Percentiles rank a stretch among this genome's conserved stretches.
These are phyloP conservation scores for Portunus trituberculatus DNA, from an alignment of 1,140 invertebrate genomes.

Conservation along the genomic window DNA sequence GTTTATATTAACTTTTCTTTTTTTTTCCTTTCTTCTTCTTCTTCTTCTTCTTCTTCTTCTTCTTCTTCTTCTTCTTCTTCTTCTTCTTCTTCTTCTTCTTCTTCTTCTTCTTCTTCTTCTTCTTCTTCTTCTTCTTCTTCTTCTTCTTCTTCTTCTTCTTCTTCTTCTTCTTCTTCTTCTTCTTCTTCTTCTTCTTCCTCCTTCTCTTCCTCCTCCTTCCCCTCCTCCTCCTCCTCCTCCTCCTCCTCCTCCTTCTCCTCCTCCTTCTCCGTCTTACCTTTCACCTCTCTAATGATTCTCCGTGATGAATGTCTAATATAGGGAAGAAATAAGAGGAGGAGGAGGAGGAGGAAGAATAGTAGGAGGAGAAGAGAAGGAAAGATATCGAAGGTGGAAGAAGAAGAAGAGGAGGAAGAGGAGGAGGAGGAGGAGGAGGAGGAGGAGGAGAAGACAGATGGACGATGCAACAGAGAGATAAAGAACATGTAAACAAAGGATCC, in stretches of 20 bases:
- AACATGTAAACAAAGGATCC: not conserved
- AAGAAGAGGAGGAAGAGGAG: too few species aligned
- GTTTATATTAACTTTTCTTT: too few species aligned
- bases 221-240: not conserved
- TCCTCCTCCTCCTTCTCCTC: not conserved
- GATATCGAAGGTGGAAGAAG: too few species aligned
- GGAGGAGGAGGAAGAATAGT: too few species aligned
- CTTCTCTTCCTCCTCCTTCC: not conserved
- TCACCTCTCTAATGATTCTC: constrained; percentile 1
- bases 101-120: not conserved
- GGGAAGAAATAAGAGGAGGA: too few species aligned
- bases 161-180: not conserved
- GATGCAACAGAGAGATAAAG: constrained; percentile 12
- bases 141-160: not conserved
- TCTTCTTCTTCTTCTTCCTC: not conserved
- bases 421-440: not conserved
- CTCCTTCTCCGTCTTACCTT: not conserved
- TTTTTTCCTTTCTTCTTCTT: not conserved
- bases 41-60: not conserved
- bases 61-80: not conserved
- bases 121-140: not conserved
- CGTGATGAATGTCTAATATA: not conserved
- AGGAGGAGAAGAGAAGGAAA: too few species aligned
- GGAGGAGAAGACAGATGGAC: not conserved
- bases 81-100: not conserved